These are phyloP conservation scores for Ophion ellenae DNA, from an alignment of 2,888 invertebrate genomes.

Conservation along the genomic window DNA sequence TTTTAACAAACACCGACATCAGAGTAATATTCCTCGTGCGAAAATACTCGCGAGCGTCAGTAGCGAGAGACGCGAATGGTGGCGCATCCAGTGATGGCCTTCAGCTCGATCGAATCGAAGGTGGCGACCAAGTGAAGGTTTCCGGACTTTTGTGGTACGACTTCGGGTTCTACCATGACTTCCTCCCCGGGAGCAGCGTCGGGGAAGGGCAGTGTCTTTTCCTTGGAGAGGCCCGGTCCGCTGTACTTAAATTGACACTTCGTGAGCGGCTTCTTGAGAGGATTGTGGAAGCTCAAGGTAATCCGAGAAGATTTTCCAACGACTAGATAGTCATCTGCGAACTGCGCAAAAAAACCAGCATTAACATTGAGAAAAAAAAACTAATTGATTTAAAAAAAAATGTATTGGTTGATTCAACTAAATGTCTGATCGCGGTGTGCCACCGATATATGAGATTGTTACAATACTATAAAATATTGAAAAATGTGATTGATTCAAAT, in stretches of 20 bases:
- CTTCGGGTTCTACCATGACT: slow-evolving; percentile 85
- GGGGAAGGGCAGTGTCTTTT: slow-evolving; percentile 85
- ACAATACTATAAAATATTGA: no score
- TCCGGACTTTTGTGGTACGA: slow-evolving; percentile 88
- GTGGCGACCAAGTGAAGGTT: slow-evolving; percentile 89
- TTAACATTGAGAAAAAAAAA: no score
- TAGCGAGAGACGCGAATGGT: slow-evolving; percentile 85
- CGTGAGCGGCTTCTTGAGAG: slow-evolving; percentile 87
- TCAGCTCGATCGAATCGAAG: slow-evolving; percentile 88
- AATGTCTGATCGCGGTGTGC: no score
- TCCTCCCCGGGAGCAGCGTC: slow-evolving; percentile 86
- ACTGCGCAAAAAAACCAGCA: slow-evolving; percentile 85
- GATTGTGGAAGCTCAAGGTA: slow-evolving; percentile 88
- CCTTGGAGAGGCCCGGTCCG: slow-evolving; percentile 88
- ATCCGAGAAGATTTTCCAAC: slow-evolving; percentile 86
- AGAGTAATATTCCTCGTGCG: neutral
- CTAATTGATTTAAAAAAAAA: no score
- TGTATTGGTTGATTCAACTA: no score
- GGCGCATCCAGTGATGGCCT: slow-evolving; percentile 89
- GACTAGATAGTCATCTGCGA: slow-evolving; percentile 85
- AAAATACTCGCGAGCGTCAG: neutral
- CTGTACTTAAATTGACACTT: slow-evolving; percentile 89
- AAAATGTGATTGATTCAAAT: no score
- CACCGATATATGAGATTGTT: no score
- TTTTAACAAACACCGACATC: no score